Base-by-base conservation (phyloP, 2,113 vertebrate genomes). In the Gavia stellata region DNA sequence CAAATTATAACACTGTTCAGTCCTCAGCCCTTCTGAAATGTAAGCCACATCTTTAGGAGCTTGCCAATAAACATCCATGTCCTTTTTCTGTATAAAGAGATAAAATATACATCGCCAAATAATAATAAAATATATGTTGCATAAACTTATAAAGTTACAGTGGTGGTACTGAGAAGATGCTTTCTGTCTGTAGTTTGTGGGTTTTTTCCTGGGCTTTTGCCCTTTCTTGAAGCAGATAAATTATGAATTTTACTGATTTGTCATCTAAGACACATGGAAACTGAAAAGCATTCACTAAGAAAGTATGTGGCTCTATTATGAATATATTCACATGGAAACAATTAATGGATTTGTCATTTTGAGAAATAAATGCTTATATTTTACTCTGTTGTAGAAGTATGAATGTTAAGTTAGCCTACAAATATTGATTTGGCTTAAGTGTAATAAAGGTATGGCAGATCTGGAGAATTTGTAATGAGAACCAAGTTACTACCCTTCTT, bases 41-140 rank as follows among this genome's bases (percentile, higher is more conserved):
- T 53, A 45, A 45, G 5, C 4, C 21, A 28, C 38, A 58, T 81
- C 8, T 49, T 65, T 18, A 68, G 52, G 42, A 84, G 3, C 13
- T 55, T 83, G 33, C 23, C 9, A 38, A 10, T n/a, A 38, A 42
- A 45, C 6, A 42, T 2, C 6, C 20, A 66, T 59, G 28, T 68
- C 6, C 4, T 53, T 70, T 56, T 74, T 33, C 34, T 68, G 1
- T 75, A 6, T 79, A 18, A 59, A 50, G 34, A 84, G 11, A 23
- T n/a, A 44, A 74, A 78, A 58, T 52, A 52, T 6, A 11, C 6
- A 7, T 9, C 1, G 1, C 0, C 1, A 44, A 67, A 47, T 52
- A 75, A 18, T 28, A 83, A n/a, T 42, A 52, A 89, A 65, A 34
- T 58, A 0, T 42, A 9, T 33, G 3, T 49, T 81, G 6, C 13